These are phyloP conservation scores for Napeogenes inachia DNA, from an alignment of 2,888 invertebrate species.

Conservation along the genomic window DNA sequence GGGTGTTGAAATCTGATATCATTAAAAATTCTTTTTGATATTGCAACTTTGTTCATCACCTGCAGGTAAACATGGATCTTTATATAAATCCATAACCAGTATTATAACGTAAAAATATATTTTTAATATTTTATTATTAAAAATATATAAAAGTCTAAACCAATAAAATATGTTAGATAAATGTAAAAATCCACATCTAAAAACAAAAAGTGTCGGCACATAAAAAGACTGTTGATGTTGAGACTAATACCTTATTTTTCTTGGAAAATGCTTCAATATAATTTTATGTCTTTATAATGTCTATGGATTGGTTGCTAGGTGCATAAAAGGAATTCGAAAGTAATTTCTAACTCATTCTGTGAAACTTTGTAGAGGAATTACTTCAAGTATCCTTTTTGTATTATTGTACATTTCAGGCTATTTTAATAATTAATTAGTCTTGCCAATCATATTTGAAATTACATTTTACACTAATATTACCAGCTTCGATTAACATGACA, in stretches of 20 bases:
- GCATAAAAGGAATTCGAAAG: constrained; percentile 21
- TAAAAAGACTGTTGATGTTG: no score
- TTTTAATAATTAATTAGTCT: no score
- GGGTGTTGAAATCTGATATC: constrained; percentile 19
- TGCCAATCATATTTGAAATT: no score
- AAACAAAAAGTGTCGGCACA: no score
- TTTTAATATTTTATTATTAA: not conserved
- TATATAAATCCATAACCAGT: constrained; percentile 2
- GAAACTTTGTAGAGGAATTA: constrained; percentile 16
- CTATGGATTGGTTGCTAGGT: constrained; percentile 18
- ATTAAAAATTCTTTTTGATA: constrained; percentile 25
- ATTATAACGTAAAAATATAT: not conserved
- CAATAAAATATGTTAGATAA: no score
- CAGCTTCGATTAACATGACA: no score
- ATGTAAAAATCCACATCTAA: not conserved
- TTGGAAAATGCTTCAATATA: no score
- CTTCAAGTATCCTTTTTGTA: constrained; percentile 12
- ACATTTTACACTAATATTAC: no score
- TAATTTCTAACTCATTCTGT: constrained; percentile 21
- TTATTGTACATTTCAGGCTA: no score
- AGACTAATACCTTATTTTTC: no score
- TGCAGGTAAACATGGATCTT: not conserved
- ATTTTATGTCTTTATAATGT: constrained; percentile 16
- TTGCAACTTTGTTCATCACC: constrained; percentile 4
- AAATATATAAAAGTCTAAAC: no score